Evolutionary conservation across 64 coral and sea anemone genomes (phyloP), one percentile per base, ranked within the genome.

Genomic region (Orbicella faveolata): DNA sequence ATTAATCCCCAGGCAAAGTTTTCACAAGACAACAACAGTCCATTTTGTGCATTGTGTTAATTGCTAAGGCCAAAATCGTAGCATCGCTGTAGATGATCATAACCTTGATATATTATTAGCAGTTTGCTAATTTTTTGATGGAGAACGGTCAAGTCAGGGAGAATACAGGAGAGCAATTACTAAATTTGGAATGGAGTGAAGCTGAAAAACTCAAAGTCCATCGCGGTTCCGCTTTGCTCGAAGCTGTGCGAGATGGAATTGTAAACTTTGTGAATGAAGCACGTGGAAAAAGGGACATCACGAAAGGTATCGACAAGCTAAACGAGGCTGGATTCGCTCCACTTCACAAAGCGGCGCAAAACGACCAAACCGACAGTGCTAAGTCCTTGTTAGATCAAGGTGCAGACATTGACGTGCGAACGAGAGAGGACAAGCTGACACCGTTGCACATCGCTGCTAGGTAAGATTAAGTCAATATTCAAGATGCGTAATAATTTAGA

Each of bases 371-470:
- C 52, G 73, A 53, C 18, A 81, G 20, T 15, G 74, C 73, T 11
- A 72, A 26, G 23, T 48, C 52, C 18, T 36, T 92, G 35, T 17
- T 92, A 37, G 74, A 86, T 21, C 83, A 92, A 34, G 90, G 81
- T 26, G 80, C 90, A 23, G 0, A 16, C 2, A 77, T 78, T 23
- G 74, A 92, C n/a, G 68, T 86, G 54, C 55, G 15, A 52, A 76
- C 90, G 18, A 63, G 66, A 75, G 80, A 91, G 12, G 89, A 91
- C 5, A 36, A 34, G 10, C 20, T 75, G 2, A 91, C 89, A 6
- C 80, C 89, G 25, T 25, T 91, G 17, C 89, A 91, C 16, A 91
- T 91, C 18, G 89, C 89, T 36, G 34, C 89, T 59, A 91, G 89
- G 89, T 91, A 61, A 90, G 59, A 48, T 79, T 79, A 53, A n/a